Evolutionary conservation across 2,797 vertebrate species (phyloP), one percentile per base, ranked within the genome.

Genomic region (Garrulus glandarius): DNA sequence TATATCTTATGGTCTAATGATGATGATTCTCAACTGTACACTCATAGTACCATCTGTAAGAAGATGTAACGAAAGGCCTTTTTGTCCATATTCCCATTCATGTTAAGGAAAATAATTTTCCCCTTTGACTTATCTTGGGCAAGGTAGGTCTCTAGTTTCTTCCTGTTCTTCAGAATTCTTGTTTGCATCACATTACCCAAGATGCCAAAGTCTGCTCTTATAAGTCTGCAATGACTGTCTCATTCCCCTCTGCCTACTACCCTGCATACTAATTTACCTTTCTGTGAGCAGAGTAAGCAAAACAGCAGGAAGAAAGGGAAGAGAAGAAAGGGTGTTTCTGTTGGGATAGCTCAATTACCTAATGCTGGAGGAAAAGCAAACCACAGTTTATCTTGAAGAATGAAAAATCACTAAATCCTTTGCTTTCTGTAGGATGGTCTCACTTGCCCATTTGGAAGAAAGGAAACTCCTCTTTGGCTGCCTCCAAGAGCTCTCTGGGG

Each of bases 231-330:
- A 27, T 57, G 76, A 59, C 65, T 86, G n/a, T 43, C 61, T 95
- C 26, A 12, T 88, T 94, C 69, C 10, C 29, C 49, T 84, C 47
- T 84, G 57, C n/a, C 22, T 94, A 81, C 59, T 39, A 81, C 53
- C 13, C n/a, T 72, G 83, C 57, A 84, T 88, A 55, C 53, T 86
- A 88, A 94, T 93, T 92, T 88, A 88, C 43, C 21, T 75, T 81
- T 78, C 57, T 75, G 76, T 93, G 87, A 93, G 72, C 32, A 47
- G 83, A 72, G 61, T 92, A 72, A 71, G 72, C 78, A 93, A 84
- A 92, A 22, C 9, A 93, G 17, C 16, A 86, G 24, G 23, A 50
- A 80, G 47, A 64, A 76, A 41, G 55, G 5, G 10, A 57, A 75
- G 49, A 75, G 21, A 37, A 50, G 14, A 18, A 77, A 64, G 14